Percentiles rank a stretch among this genome's conserved stretches.
Conservation (phyloP, 2,888 invertebrate genomes). For the Synanthedon tipuliformis region DNA sequence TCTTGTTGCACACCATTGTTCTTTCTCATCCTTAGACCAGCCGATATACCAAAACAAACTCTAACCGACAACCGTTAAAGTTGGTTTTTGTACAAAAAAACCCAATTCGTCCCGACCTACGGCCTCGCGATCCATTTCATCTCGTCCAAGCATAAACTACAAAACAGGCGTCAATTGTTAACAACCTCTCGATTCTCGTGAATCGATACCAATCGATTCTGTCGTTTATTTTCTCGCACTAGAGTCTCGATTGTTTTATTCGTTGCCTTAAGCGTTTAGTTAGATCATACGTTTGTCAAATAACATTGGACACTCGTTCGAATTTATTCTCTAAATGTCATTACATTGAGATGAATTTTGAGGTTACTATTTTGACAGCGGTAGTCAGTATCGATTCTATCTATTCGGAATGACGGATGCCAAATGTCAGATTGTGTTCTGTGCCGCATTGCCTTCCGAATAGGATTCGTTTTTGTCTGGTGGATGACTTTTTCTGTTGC, state of each 20-base stretch:
- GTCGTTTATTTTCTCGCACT: slow-evolving; percentile 57
- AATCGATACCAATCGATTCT: slow-evolving; percentile 59
- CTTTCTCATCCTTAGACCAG: slow-evolving; percentile 14
- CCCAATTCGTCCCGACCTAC: slow-evolving; percentile 24
- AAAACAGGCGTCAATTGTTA: slow-evolving; percentile 65
- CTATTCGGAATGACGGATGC: slow-evolving; percentile 26
- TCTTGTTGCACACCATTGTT: slow-evolving; percentile 48
- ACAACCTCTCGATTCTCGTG: slow-evolving; percentile 65
- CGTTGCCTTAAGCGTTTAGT: slow-evolving; percentile 31
- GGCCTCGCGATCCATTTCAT: slow-evolving; percentile 63
- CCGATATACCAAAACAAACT: slow-evolving; percentile 3
- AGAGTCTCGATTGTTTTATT: slow-evolving; percentile 56
- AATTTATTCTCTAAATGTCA: slow-evolving; percentile 31
- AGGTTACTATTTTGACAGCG: slow-evolving; percentile 44
- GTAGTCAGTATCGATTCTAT: slow-evolving; percentile 33
- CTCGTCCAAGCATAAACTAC: slow-evolving; percentile 59
- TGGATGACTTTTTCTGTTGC: slow-evolving; percentile 10
- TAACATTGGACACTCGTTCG: slow-evolving; percentile 22
- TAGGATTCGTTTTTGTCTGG: slow-evolving; percentile 11
- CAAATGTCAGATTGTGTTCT: slow-evolving; percentile 10
- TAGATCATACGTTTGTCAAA: slow-evolving; percentile 34
- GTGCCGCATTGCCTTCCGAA: slow-evolving; percentile 13
- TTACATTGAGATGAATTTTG: slow-evolving; percentile 31
- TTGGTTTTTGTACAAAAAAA: not conserved
- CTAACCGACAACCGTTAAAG: not conserved